Percentiles rank a stretch among this genome's conserved stretches.
phyloP scores from a whole-genome alignment of 2,888 invertebrate species.

The Habrosyne pyritoides region DNA sequence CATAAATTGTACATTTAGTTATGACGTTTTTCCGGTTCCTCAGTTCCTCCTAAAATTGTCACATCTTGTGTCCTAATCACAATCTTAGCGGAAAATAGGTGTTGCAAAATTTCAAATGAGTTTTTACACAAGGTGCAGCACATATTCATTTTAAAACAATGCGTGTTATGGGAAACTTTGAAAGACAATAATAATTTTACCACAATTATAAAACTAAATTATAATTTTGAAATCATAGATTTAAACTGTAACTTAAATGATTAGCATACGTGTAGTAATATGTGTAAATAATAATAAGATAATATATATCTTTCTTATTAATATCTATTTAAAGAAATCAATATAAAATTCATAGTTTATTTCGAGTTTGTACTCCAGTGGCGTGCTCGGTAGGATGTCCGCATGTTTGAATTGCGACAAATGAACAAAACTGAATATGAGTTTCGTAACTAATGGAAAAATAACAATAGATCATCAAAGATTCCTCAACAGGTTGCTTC shows the following conservation, averaged over 20 bases:
- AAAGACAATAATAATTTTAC: slow-evolving; percentile 56
- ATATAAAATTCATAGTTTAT: too few relatives aligned
- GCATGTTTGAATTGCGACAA: not conserved
- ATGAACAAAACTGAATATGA: slow-evolving; percentile 35
- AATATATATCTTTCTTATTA: too few relatives aligned
- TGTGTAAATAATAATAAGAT: too few relatives aligned
- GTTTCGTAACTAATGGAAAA: slow-evolving; percentile 67
- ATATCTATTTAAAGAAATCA: too few relatives aligned
- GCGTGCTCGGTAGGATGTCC: not conserved
- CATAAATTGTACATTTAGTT: too few relatives aligned
- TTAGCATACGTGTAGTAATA: slow-evolving; percentile 19
- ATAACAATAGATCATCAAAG: slow-evolving; percentile 77
- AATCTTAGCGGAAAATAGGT: slow-evolving; percentile 24
- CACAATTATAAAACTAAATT: slow-evolving; percentile 57
- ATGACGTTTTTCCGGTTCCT: too few relatives aligned
- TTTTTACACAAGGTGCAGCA: slow-evolving; percentile 67
- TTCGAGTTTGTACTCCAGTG: too few relatives aligned
- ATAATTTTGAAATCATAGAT: slow-evolving; percentile 56
- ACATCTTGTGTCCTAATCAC: not conserved
- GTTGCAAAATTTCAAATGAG: slow-evolving; percentile 63
- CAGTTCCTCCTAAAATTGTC: not conserved
- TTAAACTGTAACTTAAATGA: not conserved
- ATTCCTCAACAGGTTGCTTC: slow-evolving; percentile 56
- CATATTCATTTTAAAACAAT: slow-evolving; percentile 63
- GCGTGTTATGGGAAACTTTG: slow-evolving; percentile 66